Evolutionary conservation across 2,797 vertebrate species (phyloP), one percentile per base, ranked within the genome.

Genomic region (Discoglossus pictus): DNA sequence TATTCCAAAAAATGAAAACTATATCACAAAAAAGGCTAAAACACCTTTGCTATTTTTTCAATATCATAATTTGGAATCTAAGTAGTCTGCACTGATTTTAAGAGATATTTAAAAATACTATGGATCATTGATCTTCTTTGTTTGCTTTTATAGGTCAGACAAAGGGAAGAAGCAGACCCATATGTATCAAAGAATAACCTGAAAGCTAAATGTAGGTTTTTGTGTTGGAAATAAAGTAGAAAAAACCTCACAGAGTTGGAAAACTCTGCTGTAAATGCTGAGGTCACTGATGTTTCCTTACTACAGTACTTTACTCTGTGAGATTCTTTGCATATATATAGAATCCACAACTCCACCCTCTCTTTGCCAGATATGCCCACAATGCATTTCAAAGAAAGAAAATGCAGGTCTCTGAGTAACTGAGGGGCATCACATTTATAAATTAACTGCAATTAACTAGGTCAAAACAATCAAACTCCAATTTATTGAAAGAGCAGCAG

Each of bases 401-500:
- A 27, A 15, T 31, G 53, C 7, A 63, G 52, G 9, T 15, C 43
- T 9, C 17, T 11, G 36, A 63, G 25, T 43, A 21, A n/a, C 34
- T 17, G 20, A 55, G 50, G 40, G 27, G 27, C 8, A 31, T 83
- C 84, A 82, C 80, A 79, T 36, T 61, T 83, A 60, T 84, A 70
- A 72, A 68, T 71, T 83, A 48, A 61, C 68, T 75, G 75, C 71
- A 75, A 83, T 83, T 80, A 86, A 84, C 73, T 84, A 86, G 86
- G 84, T 80, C 78, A 84, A 86, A 84, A 81, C 73, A 85, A 87
- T 78, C 55, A 84, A 88, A 87, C n/a, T 79, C 80, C 70, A 88
- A 89, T 87, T 87, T 86, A 83, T 60, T 78, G 85, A 88, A 81
- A 81, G 80, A 88, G 87, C 79, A 87, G 86, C 79, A 88, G 86